These are phyloP conservation scores for Caenorhabditis drosophilae DNA, from an alignment of 2,888 invertebrate genomes.

Conservation along the genomic window DNA sequence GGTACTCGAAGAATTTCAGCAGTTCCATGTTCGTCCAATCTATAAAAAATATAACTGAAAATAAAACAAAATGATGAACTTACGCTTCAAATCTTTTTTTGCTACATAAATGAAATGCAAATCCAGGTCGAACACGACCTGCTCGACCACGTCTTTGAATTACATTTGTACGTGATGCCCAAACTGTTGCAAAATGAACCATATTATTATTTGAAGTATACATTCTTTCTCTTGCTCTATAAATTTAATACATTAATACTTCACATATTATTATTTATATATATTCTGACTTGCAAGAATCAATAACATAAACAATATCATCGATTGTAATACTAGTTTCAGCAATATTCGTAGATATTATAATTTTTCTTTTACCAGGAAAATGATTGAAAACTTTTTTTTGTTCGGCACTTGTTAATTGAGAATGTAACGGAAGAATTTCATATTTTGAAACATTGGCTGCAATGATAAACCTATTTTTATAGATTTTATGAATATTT, in stretches of 20 bases:
- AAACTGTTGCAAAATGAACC: slow-evolving; percentile 94
- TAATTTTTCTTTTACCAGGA: slow-evolving; percentile 74
- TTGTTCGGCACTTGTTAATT: slow-evolving; percentile 93
- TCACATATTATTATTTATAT: neutral
- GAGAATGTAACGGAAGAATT: slow-evolving; percentile 94
- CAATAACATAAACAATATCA: slow-evolving; percentile 96
- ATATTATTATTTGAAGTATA: slow-evolving; percentile 98
- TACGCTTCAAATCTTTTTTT: slow-evolving; percentile 71
- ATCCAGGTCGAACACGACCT: slow-evolving; percentile 90
- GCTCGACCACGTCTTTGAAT: slow-evolving; percentile 94
- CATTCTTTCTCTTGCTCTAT: slow-evolving; percentile 87
- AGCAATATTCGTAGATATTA: slow-evolving; percentile 95
- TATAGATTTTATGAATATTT: neutral
- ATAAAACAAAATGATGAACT: slow-evolving; percentile 18
- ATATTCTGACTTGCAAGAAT: slow-evolving; percentile 83
- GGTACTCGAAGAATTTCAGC: slow-evolving; percentile 98
- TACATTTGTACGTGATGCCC: slow-evolving; percentile 82
- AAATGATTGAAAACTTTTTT: slow-evolving; percentile 81
- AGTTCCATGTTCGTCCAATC: slow-evolving; percentile 80
- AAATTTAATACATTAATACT: slow-evolving; percentile 17
- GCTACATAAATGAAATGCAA: slow-evolving; percentile 88
- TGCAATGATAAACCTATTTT: neutral
- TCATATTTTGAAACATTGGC: slow-evolving; percentile 68
- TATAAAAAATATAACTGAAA: slow-evolving; percentile 38
- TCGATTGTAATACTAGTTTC: slow-evolving; percentile 98